Evolutionary conservation across 2,888 invertebrate species (phyloP), one percentile per base, ranked within the genome.

Genomic region (Phymatocera aterrima): DNA sequence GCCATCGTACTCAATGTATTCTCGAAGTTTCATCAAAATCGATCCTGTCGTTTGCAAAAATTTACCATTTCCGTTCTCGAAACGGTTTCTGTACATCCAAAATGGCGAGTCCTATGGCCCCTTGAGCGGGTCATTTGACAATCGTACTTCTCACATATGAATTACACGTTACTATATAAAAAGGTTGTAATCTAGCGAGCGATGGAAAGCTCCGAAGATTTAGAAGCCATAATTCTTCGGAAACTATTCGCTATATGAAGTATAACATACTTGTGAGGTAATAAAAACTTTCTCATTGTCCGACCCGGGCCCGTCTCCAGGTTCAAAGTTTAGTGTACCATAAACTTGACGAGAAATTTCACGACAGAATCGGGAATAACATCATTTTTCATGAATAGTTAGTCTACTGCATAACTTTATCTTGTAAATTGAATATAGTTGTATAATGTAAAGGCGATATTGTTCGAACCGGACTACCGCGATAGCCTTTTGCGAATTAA

Each of bases 191-290:
- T 72, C 51, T 72, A 51, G 51, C 34, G 12, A 72, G 34, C 31
- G 51, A 51, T 12, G 51, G 72, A 51, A 72, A 72, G 48, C 72
- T 40, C 34, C 12, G 48, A 72, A 51, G 72, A 72, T 72, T 72
- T 72, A 72, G 72, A 72, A 72, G 28, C 43, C 48, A 72, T 72
- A 72, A 72, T 72, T 72, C 34, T 72, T 72, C 57, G 4, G 15
- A 43, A 48, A 72, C 28, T 51, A 28, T 28, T 6, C 48, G 18
- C 48, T 72, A 51, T 48, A 72, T n/a, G n/a, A 72, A 72, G 31
- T 34, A 68, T 43, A 1, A 6, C 72, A 48, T 72, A 72, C 72
- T 72, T 72, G 72, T 72, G 34, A 51, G 72, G 51, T 72, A 72
- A 72, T 72, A 72, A 72, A 72, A 72, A 72, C 48, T 72, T 72